Evolutionary conservation across 2,113 vertebrate species (phyloP).

Genomic region (Aldabrachelys gigantea): DNA sequence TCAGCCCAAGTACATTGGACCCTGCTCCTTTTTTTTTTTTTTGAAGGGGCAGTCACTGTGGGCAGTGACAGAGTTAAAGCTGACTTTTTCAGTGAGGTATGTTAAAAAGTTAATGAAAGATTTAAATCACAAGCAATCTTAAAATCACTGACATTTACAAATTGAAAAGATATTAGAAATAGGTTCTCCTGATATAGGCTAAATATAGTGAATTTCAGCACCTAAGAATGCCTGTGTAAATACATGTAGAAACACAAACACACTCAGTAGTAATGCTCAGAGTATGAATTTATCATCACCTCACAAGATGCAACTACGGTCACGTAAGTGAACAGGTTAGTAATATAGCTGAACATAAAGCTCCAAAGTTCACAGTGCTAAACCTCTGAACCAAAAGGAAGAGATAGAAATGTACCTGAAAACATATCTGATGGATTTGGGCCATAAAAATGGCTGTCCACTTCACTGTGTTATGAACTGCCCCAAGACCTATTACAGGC

Average conservation of each 20-base stretch:
- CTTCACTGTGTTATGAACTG: constrained; percentile 7
- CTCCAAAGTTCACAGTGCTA: background rate
- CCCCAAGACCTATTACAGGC: background rate
- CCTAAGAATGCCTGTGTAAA: background rate
- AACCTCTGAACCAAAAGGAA: constrained; percentile 49
- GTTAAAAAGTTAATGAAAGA: background rate
- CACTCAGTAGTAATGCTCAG: background rate
- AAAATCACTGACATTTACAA: background rate
- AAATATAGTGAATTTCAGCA: background rate
- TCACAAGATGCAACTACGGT: background rate
- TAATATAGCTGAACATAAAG: background rate
- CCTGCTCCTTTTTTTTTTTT: background rate
- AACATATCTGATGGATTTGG: background rate
- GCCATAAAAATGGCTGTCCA: constrained; percentile 30
- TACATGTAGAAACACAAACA: background rate
- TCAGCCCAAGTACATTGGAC: background rate
- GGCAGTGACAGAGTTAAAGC: background rate
- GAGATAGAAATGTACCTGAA: constrained; percentile 51
- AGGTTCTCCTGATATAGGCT: background rate
- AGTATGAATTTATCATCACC: background rate
- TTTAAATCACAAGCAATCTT: background rate
- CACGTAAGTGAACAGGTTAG: background rate
- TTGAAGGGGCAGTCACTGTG: background rate
- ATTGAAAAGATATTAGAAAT: background rate
- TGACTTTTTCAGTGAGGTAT: background rate